Percentiles rank a stretch among this genome's conserved stretches.
These are phyloP conservation scores for Drosophila obscura DNA, from an alignment of 1,140 invertebrate species.

Conservation along the genomic window DNA sequence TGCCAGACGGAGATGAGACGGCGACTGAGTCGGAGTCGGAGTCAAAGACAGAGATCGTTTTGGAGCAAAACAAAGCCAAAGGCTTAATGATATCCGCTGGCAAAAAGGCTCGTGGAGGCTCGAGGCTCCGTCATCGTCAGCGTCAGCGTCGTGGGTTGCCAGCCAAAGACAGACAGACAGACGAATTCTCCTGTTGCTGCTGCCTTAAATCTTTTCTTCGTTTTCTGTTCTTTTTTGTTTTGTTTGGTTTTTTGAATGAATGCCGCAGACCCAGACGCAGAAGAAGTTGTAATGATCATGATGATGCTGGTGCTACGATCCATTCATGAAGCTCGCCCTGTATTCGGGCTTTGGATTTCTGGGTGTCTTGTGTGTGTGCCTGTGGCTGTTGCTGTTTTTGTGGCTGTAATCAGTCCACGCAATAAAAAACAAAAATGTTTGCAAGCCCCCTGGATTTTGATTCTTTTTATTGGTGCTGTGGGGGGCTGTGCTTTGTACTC, in stretches of 20 bases:
- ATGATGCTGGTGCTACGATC: conserved; percentile 37
- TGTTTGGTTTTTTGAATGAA: conserved; percentile 63
- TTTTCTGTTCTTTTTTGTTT: conserved; percentile 5
- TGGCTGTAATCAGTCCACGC: conserved; percentile 83
- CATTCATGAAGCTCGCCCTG: conserved; percentile 74
- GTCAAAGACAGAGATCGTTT: conserved; percentile 26
- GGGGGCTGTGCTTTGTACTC: conserved; percentile 53
- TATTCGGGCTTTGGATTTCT: conserved; percentile 24
- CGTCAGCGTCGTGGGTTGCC: conserved; percentile 53
- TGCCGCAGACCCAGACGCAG: conserved; percentile 49
- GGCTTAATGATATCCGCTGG: conserved; percentile 76
- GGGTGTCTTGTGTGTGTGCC: conserved; percentile 21
- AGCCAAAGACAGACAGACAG: not conserved
- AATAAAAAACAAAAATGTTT: conserved; percentile 75
- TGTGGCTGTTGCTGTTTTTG: conserved; percentile 23
- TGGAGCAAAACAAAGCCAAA: conserved; percentile 61
- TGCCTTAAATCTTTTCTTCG: conserved; percentile 24
- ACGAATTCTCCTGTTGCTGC: conserved; percentile 18
- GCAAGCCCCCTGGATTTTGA: conserved; percentile 54
- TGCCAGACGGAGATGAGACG: conserved; percentile 34
- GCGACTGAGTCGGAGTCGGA: conserved; percentile 16
- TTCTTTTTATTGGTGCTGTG: conserved; percentile 58
- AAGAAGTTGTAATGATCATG: conserved; percentile 68
- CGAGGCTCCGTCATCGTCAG: not conserved
- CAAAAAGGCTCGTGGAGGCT: conserved; percentile 36